These are phyloP conservation scores for Ara ararauna DNA, from an alignment of 2,797 vertebrate genomes.

Conservation along the genomic window DNA sequence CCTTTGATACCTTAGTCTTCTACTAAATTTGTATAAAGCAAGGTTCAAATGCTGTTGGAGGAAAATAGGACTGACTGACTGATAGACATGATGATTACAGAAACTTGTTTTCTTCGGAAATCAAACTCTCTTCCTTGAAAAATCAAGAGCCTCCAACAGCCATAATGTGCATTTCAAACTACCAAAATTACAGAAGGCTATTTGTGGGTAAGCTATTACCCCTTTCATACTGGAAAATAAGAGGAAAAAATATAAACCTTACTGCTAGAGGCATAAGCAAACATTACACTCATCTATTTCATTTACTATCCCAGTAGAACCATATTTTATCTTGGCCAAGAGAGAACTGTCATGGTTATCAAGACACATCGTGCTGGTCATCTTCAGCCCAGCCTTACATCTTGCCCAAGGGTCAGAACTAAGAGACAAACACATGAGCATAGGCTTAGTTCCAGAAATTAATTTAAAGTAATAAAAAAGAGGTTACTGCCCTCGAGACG, in stretches of 20 bases:
- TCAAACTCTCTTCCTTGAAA: background rate
- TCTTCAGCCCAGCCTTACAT: background rate
- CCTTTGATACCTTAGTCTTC: background rate
- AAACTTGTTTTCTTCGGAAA: background rate
- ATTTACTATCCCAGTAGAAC: background rate
- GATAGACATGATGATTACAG: background rate
- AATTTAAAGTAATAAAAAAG: background rate
- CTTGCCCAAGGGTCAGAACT: conserved; percentile 35
- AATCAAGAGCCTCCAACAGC: background rate
- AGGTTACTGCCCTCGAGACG: background rate
- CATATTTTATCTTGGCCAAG: background rate
- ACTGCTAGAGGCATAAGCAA: background rate
- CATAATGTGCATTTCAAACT: background rate
- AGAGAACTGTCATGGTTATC: conserved; percentile 7
- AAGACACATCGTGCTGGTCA: conserved; percentile 14
- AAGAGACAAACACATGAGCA: conserved; percentile 1
- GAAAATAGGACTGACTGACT: background rate
- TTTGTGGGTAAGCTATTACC: background rate
- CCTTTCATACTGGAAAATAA: background rate
- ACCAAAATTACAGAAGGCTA: background rate
- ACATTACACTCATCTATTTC: background rate
- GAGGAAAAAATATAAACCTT: background rate
- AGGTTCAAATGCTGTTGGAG: background rate
- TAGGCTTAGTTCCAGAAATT: conserved; percentile 2
- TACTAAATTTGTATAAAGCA: background rate